These are phyloP conservation scores for Rhyzopertha dominica DNA, from an alignment of 1,140 invertebrate species.

Conservation along the genomic window DNA sequence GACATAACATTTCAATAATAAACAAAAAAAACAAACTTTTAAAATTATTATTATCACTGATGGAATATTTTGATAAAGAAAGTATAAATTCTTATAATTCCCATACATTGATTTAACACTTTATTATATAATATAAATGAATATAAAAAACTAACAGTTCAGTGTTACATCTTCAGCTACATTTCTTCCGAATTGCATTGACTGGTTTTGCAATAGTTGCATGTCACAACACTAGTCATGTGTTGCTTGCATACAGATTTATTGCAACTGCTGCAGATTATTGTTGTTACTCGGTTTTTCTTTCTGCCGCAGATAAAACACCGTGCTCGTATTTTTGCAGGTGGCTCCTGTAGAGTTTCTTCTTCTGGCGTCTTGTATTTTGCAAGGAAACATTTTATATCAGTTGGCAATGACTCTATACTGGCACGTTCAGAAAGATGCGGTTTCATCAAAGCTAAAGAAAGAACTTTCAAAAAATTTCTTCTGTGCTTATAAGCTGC, in stretches of 20 bases:
- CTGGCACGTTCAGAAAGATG: conserved; percentile 20
- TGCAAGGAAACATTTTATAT: conserved; percentile 14
- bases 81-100: too few species aligned
- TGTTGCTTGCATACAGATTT: conserved; percentile 22
- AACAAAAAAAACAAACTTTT: too few species aligned
- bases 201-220: conserved; percentile 7
- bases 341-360: not conserved
- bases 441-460: conserved; percentile 42
- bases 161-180: too few species aligned
- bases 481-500: conserved; percentile 38
- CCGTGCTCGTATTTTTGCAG: conserved; percentile 9
- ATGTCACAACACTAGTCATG: conserved; percentile 9
- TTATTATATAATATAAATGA: too few species aligned
- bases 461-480: conserved; percentile 45
- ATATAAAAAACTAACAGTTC: too few species aligned
- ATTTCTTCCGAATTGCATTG: too few species aligned
- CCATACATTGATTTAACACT: too few species aligned
- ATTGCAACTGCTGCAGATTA: conserved; percentile 8
- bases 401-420: conserved; percentile 11
- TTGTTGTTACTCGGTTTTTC: conserved; percentile 18
- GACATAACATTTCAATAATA: too few species aligned
- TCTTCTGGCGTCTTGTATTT: conserved; percentile 6
- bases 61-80: too few species aligned
- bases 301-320: conserved; percentile 12
- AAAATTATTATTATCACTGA: too few species aligned